These are phyloP conservation scores for Seriola dumerili DNA, from an alignment of 2,113 vertebrate species.

Conservation along the genomic window DNA sequence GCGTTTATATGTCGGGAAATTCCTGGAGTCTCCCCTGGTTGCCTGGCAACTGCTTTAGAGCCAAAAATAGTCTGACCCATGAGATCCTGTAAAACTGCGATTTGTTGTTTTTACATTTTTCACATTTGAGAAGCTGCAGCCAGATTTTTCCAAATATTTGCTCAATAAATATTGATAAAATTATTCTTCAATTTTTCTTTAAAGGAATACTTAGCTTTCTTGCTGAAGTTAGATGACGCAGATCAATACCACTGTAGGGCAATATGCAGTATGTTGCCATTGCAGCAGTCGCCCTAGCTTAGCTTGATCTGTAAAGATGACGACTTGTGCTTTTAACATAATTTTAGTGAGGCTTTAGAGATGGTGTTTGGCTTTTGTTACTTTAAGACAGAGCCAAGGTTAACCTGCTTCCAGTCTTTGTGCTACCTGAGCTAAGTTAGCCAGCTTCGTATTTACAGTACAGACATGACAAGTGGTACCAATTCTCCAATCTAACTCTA, in stretches of 20 bases:
- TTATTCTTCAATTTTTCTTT: neutral
- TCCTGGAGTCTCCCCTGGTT: neutral
- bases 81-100: neutral
- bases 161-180: neutral
- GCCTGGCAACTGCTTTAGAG: neutral
- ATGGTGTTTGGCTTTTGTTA: neutral
- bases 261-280: neutral
- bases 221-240: neutral
- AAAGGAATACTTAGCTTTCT: neutral
- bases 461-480: neutral
- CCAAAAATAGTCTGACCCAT: neutral
- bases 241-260: neutral
- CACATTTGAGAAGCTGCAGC: neutral
- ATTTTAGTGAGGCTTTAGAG: slow-evolving; percentile 8
- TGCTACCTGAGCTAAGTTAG: neutral
- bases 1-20: neutral
- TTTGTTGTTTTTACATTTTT: neutral
- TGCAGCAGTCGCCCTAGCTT: neutral
- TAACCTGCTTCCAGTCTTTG: neutral
- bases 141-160: neutral
- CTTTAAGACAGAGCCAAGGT: neutral
- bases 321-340: neutral
- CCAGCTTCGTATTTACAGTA: neutral
- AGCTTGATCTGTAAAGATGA: neutral
- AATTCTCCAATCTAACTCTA: no score